These are phyloP conservation scores for Procambarus virginalis DNA, from an alignment of 1,140 invertebrate species.

Conservation along the genomic window DNA sequence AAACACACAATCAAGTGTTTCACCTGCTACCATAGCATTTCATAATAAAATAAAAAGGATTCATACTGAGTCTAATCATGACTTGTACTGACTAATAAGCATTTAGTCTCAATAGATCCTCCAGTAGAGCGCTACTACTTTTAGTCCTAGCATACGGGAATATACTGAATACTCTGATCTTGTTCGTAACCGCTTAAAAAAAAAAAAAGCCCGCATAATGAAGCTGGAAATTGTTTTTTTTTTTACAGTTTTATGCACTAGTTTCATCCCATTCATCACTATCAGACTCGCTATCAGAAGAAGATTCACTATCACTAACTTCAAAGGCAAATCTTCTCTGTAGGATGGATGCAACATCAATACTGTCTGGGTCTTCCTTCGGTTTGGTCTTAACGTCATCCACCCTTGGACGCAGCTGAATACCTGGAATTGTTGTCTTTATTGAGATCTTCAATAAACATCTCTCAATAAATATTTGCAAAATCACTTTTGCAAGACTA, in stretches of 20 bases:
- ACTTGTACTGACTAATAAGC: neutral
- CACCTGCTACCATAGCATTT: neutral
- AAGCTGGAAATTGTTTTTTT: neutral
- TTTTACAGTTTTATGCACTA: conserved; percentile 70
- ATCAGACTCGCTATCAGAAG: conserved; percentile 83
- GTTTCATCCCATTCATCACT: conserved; percentile 83
- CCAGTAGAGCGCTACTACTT: neutral
- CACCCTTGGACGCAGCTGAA: conserved; percentile 89
- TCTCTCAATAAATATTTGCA: too few species aligned
- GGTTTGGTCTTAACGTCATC: conserved; percentile 90
- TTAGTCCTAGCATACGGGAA: neutral
- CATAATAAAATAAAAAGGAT: neutral
- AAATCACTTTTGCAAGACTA: too few species aligned
- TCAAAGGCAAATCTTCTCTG: conserved; percentile 95
- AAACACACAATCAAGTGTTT: conserved; percentile 1
- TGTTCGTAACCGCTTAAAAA: neutral
- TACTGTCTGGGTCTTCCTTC: conserved; percentile 80
- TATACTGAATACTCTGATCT: neutral
- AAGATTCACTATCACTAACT: conserved; percentile 94
- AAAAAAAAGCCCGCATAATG: neutral
- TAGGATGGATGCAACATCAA: conserved; percentile 96
- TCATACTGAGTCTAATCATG: neutral
- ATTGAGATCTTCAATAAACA: too few species aligned
- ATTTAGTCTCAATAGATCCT: neutral
- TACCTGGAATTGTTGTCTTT: conserved; percentile 78